Evolutionary conservation across 1,140 invertebrate species (phyloP), one percentile per base, ranked within the genome.

Genomic region (Aphelinus atriplicis): DNA sequence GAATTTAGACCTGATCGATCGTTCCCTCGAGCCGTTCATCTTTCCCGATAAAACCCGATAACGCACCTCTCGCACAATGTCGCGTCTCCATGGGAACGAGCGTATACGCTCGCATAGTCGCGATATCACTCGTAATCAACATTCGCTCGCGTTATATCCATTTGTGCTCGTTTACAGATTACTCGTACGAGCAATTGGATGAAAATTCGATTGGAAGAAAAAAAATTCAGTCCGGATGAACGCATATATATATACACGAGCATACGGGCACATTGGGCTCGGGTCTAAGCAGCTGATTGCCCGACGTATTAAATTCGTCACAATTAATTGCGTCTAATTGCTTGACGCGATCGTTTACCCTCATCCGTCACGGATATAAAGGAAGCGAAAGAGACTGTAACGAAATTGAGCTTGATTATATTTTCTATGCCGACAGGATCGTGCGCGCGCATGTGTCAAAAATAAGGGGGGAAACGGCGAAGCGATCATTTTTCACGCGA

Each of bases 1-100:
- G 73, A 80, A 79, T 80, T 77, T 77, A 75, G 70, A 73, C 71
- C 67, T 82, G 81, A 80, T 79, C 77, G 78, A 80, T 82, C 60
- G 71, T 74, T 78, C 71, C 70, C 73, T 64, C 1, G 70, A 71
- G 51, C 26, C 26, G 26, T 26, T 26, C 26, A 26, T 26, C 26
- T 26, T 26, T 26, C 26, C 26, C 26, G 26, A 26, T 26, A 26
- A 26, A 26, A 26, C 26, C 26, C 26, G 26, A 26, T 26, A 26
- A 26, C 26, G 26, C 26, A 26, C 26, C 26, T 26, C 26, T 26
- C 26, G 26, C 26, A 26, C 26, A 26, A 26, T 26, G 26, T 26
- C 26, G 26, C 26, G 26, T 26, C 26, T 26, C 26, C 26, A 26
- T 26, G 26, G 26, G 26, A 26, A 26, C 26, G 26, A 26, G 26